Base-by-base conservation (phyloP, 2,797 vertebrate species). In the Schizopygopsis malacanthus region DNA sequence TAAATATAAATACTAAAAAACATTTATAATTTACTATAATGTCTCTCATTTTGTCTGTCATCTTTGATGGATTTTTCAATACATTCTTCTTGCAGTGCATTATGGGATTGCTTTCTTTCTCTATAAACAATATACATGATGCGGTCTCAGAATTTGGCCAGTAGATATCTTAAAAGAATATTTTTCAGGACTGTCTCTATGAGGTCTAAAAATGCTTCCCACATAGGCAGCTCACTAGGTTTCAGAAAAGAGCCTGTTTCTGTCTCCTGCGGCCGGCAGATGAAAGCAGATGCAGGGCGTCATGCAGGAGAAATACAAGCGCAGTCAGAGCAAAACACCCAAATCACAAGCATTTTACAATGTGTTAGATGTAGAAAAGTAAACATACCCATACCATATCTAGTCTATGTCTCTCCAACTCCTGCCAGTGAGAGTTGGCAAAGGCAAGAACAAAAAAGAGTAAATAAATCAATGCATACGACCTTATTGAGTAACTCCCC, bases 341-440 rank as follows among this genome's bases (percentile, higher is more conserved):
- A 96, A 95, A 96, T 97, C 96, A 97, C 96, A 97, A 96, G 94
- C 96, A 97, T 95, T 95, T 96, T 96, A 98, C 96, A 96, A 97
- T 96, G 96, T 94, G 96, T 95, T 96, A 98, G 96, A 97, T 96
- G 96, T 96, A 97, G 96, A 96, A 96, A 98, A 98, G 96, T 96
- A 98, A 97, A 98, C 97, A 98, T 97, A 98, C 96, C 97, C 98
- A 97, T 99, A 99, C 98, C 98, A 99, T 99, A 98, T 99, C 98
- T 99, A 99, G 97, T 97, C 98, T 99, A 98, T 99, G 98, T 95
- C 97, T 99, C 97, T 99, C 98, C 98, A 99, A 97, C 96, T 99
- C 98, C 98, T 99, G 96, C 96, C 93, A 97, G 97, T 98, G 96
- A 98, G 95, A 97, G 96, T 98, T 97, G 96, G 96, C 95, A 97